A percentile compares a stretch with the other conserved stretches of the same genome.
Evolutionary conservation across 1,140 invertebrate genomes (phyloP).

Genomic region (Uloborus diversus): DNA sequence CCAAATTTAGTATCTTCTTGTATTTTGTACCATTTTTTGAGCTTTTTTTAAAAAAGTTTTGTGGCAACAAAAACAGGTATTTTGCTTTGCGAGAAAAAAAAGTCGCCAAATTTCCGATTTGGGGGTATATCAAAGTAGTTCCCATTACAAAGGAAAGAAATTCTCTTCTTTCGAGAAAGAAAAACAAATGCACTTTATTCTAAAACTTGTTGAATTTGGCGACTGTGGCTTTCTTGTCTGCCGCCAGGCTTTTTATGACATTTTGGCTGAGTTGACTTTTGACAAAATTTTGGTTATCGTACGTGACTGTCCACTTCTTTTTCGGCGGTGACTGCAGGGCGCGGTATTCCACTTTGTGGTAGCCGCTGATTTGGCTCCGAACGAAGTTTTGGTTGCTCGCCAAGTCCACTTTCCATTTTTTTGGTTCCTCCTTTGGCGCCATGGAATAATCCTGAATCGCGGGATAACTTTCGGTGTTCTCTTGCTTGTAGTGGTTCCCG

Average conservation of each 20-base stretch:
- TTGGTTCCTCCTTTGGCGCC: not conserved
- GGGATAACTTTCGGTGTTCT: not conserved
- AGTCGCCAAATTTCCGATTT: too few species aligned
- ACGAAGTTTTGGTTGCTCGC: not conserved
- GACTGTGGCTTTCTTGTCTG: not conserved
- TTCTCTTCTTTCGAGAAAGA: too few species aligned
- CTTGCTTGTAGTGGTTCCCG: not conserved
- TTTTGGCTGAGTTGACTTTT: not conserved
- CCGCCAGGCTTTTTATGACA: not conserved
- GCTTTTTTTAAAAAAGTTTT: too few species aligned
- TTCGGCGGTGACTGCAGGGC: not conserved
- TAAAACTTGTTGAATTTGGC: not conserved
- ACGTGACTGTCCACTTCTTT: not conserved
- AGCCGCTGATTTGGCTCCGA: not conserved
- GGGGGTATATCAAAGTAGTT: too few species aligned
- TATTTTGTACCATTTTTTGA: too few species aligned
- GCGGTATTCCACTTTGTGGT: not conserved
- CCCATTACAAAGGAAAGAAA: too few species aligned
- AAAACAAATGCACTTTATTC: too few species aligned
- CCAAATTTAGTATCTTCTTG: too few species aligned
- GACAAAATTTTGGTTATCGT: not conserved
- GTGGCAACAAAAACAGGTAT: too few species aligned
- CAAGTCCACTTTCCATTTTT: not conserved
- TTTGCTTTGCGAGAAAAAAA: too few species aligned
- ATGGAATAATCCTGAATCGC: not conserved